phyloP scores from a whole-genome alignment of 1,140 invertebrate genomes.

The Oedothorax gibbosus region DNA sequence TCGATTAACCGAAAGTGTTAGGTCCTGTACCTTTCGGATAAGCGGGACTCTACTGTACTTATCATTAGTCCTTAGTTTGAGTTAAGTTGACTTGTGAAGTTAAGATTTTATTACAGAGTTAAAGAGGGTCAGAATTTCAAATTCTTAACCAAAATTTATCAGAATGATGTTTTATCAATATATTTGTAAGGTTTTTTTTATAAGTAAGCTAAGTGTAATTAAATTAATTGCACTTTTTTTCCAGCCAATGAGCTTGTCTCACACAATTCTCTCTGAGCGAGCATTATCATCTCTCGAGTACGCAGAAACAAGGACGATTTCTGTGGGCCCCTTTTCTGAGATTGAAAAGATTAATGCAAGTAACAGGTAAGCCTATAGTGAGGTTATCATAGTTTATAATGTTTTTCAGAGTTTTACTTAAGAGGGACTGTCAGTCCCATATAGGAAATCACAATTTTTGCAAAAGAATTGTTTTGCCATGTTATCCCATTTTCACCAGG shows the following conservation, averaged over 20 bases:
- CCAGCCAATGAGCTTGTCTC: conserved; percentile 78
- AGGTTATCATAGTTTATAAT: background rate
- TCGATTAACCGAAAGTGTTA: too few relatives aligned
- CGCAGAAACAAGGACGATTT: conserved; percentile 85
- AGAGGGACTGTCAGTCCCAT: too few relatives aligned
- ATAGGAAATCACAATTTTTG: too few relatives aligned
- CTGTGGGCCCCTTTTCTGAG: conserved; percentile 87
- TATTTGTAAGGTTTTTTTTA: too few relatives aligned
- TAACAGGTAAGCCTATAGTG: conserved; percentile 72
- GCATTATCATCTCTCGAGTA: conserved; percentile 85
- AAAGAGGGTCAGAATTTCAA: background rate
- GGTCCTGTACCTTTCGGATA: too few relatives aligned
- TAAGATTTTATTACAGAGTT: too few relatives aligned
- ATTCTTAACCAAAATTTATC: background rate
- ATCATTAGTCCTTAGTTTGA: too few relatives aligned
- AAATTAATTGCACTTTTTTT: conserved; percentile 59
- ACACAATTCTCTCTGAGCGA: conserved; percentile 78
- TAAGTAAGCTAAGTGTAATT: too few relatives aligned
- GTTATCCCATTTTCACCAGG: too few relatives aligned
- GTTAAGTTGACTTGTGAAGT: background rate
- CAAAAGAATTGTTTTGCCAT: too few relatives aligned
- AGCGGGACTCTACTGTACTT: too few relatives aligned
- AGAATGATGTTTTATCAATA: background rate
- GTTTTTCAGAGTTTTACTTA: too few relatives aligned
- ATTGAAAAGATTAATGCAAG: conserved; percentile 87